These are phyloP conservation scores for Ctenochaetus hawaiiensis DNA, from an alignment of 2,797 vertebrate species.

Conservation along the genomic window DNA sequence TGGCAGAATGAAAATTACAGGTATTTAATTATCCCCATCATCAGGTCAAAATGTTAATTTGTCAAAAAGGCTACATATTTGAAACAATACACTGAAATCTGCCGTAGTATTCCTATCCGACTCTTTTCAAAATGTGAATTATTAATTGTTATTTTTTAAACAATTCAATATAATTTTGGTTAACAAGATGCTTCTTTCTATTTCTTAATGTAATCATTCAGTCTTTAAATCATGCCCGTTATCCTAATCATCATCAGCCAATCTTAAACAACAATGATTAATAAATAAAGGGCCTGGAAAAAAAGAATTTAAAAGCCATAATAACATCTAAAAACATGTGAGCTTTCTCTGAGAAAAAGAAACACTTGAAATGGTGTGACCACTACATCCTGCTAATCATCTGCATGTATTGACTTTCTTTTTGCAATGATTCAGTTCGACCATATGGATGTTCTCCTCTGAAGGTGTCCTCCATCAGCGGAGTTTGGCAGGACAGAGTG, in stretches of 20 bases:
- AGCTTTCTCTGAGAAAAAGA: not conserved
- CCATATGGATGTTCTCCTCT: constrained; percentile 16
- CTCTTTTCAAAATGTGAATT: not conserved
- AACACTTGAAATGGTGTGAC: not conserved
- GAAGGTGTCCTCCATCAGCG: constrained; percentile 17
- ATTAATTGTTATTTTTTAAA: not conserved
- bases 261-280: not conserved
- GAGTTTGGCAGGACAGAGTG: constrained; percentile 37
- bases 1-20: too few species aligned
- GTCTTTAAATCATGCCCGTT: not conserved
- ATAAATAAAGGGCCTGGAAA: not conserved
- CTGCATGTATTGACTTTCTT: not conserved
- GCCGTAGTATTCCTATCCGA: too few species aligned
- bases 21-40: too few species aligned
- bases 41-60: too few species aligned
- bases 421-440: constrained; percentile 8
- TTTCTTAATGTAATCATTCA: not conserved
- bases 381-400: too few species aligned
- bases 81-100: too few species aligned
- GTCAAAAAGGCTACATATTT: too few species aligned
- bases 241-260: not conserved
- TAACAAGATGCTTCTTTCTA: not conserved
- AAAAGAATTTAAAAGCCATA: not conserved
- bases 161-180: not conserved
- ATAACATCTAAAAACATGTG: not conserved